Conservation (phyloP, 2,113 vertebrate species). For the Oenanthe melanoleuca region DNA sequence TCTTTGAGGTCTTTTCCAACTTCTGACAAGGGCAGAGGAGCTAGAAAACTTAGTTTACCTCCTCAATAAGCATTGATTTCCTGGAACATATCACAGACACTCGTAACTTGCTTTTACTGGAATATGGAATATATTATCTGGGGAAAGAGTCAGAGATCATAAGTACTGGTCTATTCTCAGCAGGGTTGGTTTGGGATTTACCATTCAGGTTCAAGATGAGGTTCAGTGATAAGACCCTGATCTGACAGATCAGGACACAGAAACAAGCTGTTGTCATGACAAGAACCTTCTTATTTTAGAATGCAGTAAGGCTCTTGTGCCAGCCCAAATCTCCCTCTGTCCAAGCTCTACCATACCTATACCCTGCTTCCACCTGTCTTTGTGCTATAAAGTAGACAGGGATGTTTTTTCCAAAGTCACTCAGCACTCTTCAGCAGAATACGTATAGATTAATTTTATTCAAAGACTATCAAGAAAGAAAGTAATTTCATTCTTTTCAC, state of each 20-base stretch:
- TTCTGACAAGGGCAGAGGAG: neutral
- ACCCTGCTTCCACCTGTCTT: neutral
- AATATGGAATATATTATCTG: neutral
- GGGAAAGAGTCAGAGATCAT: neutral
- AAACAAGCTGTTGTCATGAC: neutral
- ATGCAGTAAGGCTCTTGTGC: neutral
- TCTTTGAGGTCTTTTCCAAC: neutral
- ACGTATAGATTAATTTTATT: neutral
- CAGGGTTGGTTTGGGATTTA: neutral
- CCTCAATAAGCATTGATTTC: neutral
- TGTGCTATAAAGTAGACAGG: neutral
- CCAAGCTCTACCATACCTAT: neutral
- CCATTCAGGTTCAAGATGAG: neutral
- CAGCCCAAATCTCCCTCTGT: neutral
- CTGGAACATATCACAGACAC: neutral
- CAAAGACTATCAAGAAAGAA: neutral
- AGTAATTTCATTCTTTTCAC: neutral
- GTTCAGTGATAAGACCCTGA: neutral
- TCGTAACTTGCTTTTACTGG: neutral
- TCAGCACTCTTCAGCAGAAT: neutral
- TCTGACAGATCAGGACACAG: neutral
- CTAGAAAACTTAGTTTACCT: neutral
- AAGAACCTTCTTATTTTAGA: neutral
- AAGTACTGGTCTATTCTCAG: neutral
- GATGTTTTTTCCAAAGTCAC: neutral